Percentiles rank a stretch among this genome's conserved stretches.
These are phyloP conservation scores for Lasius platythorax DNA, from an alignment of 2,888 invertebrate species.

Conservation along the genomic window DNA sequence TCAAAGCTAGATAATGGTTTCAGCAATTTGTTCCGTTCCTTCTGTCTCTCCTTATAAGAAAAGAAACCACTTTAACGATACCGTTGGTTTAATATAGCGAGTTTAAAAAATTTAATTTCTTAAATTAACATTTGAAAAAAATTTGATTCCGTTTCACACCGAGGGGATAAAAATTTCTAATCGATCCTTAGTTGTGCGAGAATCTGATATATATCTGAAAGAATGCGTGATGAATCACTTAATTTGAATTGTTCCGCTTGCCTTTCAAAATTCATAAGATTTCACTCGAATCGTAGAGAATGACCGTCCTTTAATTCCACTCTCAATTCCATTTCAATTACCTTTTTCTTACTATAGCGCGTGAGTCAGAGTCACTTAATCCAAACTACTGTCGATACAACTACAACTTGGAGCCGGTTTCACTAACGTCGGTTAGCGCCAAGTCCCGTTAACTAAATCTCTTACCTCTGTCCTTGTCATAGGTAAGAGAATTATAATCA, in stretches of 20 bases:
- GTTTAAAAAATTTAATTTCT: not conserved
- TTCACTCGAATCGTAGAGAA: not conserved
- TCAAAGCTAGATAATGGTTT: not conserved
- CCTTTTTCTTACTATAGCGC: not conserved
- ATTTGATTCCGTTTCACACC: too few species aligned
- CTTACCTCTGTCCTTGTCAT: not conserved
- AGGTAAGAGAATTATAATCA: not conserved
- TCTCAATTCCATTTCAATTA: not conserved
- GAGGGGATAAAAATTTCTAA: not conserved
- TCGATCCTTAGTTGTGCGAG: not conserved
- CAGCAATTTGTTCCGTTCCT: not conserved
- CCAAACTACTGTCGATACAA: conserved; percentile 7
- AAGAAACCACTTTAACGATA: not conserved
- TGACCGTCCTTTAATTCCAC: not conserved
- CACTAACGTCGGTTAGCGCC: conserved; percentile 10
- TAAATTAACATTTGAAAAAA: too few species aligned
- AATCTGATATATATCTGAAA: not conserved
- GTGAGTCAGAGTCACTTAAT: not conserved
- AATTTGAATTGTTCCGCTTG: not conserved
- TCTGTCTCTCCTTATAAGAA: not conserved
- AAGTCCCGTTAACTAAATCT: not conserved
- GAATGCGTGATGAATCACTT: not conserved
- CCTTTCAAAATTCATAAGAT: not conserved
- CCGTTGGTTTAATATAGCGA: not conserved
- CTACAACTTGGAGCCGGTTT: conserved; percentile 8